phyloP scores from a whole-genome alignment of 2,888 invertebrate genomes.

The Tolmerus cingulatus region DNA sequence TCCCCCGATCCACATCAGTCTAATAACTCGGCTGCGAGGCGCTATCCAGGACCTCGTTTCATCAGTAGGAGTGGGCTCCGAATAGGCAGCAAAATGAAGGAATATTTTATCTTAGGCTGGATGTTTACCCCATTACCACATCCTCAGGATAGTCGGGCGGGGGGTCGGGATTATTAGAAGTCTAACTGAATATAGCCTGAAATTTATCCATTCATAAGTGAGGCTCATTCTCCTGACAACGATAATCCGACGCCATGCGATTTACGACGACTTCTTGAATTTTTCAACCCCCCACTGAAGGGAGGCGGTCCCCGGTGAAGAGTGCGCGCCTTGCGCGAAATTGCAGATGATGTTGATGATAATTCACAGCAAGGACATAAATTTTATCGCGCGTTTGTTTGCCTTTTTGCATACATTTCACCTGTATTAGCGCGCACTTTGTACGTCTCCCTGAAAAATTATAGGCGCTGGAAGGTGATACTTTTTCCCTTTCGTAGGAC shows the following conservation, averaged over 20 bases:
- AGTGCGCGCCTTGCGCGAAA: background rate
- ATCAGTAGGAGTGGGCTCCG: background rate
- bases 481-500: background rate
- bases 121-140: slow-evolving; percentile 26
- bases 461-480: background rate
- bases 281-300: background rate
- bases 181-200: slow-evolving; percentile 16
- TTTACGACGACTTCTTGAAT: slow-evolving; percentile 37
- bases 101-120: slow-evolving; percentile 13
- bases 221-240: background rate
- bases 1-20: background rate
- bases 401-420: slow-evolving; percentile 8
- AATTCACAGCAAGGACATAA: slow-evolving; percentile 26
- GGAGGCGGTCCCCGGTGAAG: background rate
- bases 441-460: background rate
- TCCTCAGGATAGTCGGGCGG: background rate
- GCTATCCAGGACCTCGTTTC: background rate
- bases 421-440: background rate
- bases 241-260: slow-evolving; percentile 3
- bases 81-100: background rate
- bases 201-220: slow-evolving; percentile 37
- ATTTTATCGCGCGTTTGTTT: slow-evolving; percentile 25
- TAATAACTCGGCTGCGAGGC: background rate
- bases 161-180: background rate
- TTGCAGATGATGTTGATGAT: slow-evolving; percentile 33